A percentile compares a stretch with the other conserved stretches of the same genome.
These are phyloP conservation scores for Scaptomyza caliginosa DNA, from an alignment of 2,888 invertebrate species.

Conservation along the genomic window DNA sequence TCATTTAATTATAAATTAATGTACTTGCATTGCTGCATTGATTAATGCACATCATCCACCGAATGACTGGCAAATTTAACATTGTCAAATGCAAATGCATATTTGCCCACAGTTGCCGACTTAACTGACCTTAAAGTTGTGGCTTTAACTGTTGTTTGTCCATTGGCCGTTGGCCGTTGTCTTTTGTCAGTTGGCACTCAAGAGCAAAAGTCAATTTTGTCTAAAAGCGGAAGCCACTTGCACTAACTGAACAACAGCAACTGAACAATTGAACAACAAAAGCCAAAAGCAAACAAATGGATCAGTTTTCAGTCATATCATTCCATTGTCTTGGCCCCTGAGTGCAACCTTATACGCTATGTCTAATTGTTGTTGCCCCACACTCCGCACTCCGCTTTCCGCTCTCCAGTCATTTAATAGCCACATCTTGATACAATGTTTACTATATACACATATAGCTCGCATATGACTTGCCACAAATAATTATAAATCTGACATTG, in stretches of 20 bases:
- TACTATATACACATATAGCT: background rate
- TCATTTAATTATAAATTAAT: background rate
- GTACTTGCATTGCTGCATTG: background rate
- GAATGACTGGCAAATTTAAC: background rate
- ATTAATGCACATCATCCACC: background rate
- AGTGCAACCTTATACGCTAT: constrained; percentile 33
- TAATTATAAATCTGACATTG: constrained; percentile 49
- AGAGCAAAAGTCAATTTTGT: constrained; percentile 10
- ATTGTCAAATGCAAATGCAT: constrained; percentile 29
- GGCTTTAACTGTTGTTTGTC: background rate
- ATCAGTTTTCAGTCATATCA: constrained; percentile 32
- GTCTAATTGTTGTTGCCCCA: constrained; percentile 36
- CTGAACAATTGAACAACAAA: constrained; percentile 16
- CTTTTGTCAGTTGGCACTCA: constrained; percentile 1
- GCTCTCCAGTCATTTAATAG: constrained; percentile 14
- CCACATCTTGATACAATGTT: constrained; percentile 17
- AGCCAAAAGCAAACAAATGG: constrained; percentile 38
- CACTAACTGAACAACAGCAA: constrained; percentile 4
- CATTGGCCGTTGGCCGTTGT: background rate
- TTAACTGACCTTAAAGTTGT: constrained; percentile 5
- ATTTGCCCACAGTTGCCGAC: background rate
- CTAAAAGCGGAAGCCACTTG: constrained; percentile 52
- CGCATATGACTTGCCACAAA: constrained; percentile 25
- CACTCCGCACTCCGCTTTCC: too few species aligned
- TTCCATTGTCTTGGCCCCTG: constrained; percentile 34